Conservation (phyloP, 2,113 vertebrate genomes). For the Haemorhous mexicanus region DNA sequence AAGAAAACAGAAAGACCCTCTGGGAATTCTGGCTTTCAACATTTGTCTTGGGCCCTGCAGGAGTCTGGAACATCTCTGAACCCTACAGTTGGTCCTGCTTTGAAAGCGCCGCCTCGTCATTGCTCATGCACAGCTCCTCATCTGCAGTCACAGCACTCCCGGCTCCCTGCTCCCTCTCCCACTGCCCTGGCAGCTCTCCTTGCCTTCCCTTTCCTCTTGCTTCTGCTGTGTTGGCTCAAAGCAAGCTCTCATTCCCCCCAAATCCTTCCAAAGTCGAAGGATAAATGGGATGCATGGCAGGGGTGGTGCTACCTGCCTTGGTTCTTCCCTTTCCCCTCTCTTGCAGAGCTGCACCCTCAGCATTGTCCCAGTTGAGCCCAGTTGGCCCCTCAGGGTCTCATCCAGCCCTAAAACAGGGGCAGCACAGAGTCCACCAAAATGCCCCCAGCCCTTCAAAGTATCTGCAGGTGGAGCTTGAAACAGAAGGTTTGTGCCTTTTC, state of each 20-base stretch:
- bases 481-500: neutral
- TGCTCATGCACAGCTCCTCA: neutral
- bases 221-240: neutral
- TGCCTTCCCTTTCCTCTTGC: neutral
- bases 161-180: neutral
- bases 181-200: neutral
- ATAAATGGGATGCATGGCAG: neutral
- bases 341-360: neutral
- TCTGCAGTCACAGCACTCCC: slow-evolving; percentile 5
- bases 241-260: rapidly evolving
- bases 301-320: neutral
- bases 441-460: neutral
- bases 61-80: slow-evolving; percentile 53
- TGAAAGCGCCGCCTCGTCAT: neutral
- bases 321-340: neutral
- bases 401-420: neutral
- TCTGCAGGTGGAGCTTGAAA: neutral
- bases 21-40: slow-evolving; percentile 52
- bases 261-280: neutral
- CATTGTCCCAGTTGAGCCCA: rapidly evolving
- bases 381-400: neutral
- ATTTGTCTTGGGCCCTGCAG: slow-evolving; percentile 52
- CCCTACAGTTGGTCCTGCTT: slow-evolving; percentile 22
- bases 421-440: neutral
- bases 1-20: slow-evolving; percentile 22